Evolutionary conservation across 2,888 invertebrate species (phyloP).

Genomic region (Melitaea athalia): DNA sequence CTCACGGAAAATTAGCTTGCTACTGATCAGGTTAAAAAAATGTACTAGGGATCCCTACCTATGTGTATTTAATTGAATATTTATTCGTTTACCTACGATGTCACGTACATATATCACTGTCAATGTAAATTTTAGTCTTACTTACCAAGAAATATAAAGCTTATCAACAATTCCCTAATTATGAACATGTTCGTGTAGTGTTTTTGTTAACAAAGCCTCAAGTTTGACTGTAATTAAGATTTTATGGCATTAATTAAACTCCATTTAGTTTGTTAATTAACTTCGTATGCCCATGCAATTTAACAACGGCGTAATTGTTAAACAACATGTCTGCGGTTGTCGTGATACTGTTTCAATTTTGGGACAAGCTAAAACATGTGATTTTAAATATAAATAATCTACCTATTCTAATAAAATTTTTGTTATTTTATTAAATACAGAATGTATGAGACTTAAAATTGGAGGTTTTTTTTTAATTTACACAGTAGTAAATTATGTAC

Average conservation of each 20-base stretch:
- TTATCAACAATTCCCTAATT: conserved; percentile 9
- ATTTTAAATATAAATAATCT: too few relatives aligned
- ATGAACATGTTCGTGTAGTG: conserved; percentile 7
- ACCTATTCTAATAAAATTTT: too few relatives aligned
- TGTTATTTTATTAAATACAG: too few relatives aligned
- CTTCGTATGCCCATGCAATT: conserved; percentile 18
- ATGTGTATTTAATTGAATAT: too few relatives aligned
- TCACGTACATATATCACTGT: too few relatives aligned
- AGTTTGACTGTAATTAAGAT: conserved; percentile 22
- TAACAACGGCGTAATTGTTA: conserved; percentile 6
- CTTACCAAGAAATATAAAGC: conserved; percentile 19
- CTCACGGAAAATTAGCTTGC: too few relatives aligned
- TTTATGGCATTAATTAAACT: conserved; percentile 27
- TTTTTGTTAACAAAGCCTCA: conserved; percentile 17
- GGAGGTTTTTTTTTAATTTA: neutral
- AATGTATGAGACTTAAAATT: too few relatives aligned
- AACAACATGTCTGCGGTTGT: neutral
- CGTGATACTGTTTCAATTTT: neutral
- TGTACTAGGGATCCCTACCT: too few relatives aligned
- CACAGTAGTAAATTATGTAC: neutral
- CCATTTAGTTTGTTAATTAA: conserved; percentile 22
- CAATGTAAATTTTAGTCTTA: neutral
- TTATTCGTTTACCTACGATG: too few relatives aligned
- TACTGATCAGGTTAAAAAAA: too few relatives aligned
- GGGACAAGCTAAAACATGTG: neutral